Evolutionary conservation across 2,113 vertebrate genomes (phyloP).

Genomic region (Antechinus stuartii): DNA sequence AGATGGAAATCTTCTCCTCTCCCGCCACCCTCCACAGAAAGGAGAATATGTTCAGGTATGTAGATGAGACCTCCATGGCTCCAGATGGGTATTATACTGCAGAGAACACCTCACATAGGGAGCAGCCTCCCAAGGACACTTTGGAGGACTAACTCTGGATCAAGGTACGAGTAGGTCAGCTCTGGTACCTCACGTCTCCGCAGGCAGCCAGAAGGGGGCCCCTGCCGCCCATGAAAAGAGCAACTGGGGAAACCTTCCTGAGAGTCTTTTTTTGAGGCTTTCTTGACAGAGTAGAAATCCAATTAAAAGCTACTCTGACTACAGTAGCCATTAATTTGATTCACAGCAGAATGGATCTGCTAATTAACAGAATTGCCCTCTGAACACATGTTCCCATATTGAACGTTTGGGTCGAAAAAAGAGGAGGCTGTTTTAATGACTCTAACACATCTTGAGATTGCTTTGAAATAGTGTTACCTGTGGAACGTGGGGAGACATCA

Average conservation of each 20-base stretch:
- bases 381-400: not conserved
- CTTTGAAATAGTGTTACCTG: conserved; percentile 28
- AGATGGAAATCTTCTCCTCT: conserved; percentile 76
- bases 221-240: not conserved
- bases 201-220: not conserved
- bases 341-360: conserved; percentile 15
- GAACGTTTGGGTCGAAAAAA: not conserved
- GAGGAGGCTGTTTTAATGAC: not conserved
- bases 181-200: not conserved
- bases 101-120: not conserved
- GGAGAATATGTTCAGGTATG: conserved; percentile 85
- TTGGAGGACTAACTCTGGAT: not conserved
- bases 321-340: not conserved
- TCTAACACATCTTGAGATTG: conserved; percentile 22
- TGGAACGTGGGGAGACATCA: not conserved
- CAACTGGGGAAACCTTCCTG: not conserved
- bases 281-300: conserved; percentile 37
- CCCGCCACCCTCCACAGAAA: conserved; percentile 77
- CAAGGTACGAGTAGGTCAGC: not conserved
- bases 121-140: not conserved
- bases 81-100: not conserved
- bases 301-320: conserved; percentile 17
- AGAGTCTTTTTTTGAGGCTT: conserved; percentile 33
- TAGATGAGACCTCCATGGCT: not conserved
- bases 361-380: conserved; percentile 21